Base-by-base conservation (phyloP, 2,113 vertebrate species). In the Spea bombifrons region DNA sequence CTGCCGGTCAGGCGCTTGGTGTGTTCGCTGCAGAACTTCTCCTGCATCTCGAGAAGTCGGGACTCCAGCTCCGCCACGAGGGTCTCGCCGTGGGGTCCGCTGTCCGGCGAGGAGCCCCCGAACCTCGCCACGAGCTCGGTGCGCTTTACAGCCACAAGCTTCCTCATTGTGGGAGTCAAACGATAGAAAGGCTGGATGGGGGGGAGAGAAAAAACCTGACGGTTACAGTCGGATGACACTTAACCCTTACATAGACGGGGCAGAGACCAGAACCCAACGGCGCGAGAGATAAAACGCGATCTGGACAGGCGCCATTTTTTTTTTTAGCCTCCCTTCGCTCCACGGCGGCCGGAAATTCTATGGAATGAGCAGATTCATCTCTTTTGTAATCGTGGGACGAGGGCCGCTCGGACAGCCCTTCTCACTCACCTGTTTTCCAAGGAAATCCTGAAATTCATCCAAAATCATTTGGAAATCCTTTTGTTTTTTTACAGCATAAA, bases 401-500 rank as follows among this genome's bases (percentile, higher is more conserved):
- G 30, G 30, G 30, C 30, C 30, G 30, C 30, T 30, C 30, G 30
- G 30, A 30, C 30, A 30, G 30, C 30, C 30, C 3, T 12, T 3
- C 3, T n/a, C 48, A 55, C 70, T 57, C 5, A 80, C 77, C 77
- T 59, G 77, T 3, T 30, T 65, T 12, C 57, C 15, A 7, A 80
- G 70, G 61, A 73, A 80, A 1, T 80, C 70, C 50, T 47, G 43
- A 10, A 80, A 16, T 44, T 66, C 70, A 9, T 67, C 55, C 6
- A 73, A 52, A 5, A 13, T 53, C 13, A 47, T 5, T 47, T 57
- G 70, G 15, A 66, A 15, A 43, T 15, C 30, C 63, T 73, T 73
- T 43, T 73, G 61, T 63, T 80, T 80, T 43, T 73, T 73, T 5
- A 80, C 66, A 3, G 44, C 43, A 30, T 80, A 80, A 67, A 66